Percentiles rank a stretch among this genome's conserved stretches.
Conservation (phyloP, 2,888 invertebrate genomes). For the Drosophila aldrichi region DNA sequence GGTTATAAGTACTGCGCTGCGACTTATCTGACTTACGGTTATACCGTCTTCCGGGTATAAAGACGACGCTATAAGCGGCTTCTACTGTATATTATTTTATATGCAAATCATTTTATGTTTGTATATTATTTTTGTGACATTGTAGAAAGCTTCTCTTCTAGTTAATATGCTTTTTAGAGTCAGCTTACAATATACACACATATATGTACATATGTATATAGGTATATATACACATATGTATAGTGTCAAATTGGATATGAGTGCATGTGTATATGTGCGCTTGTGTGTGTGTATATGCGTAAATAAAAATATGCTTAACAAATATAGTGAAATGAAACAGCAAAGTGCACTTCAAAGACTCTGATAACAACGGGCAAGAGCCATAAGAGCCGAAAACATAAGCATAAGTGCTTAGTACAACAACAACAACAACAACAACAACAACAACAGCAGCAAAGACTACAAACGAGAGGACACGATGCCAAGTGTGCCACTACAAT, state of each 20-base stretch:
- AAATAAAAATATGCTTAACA: constrained; percentile 74
- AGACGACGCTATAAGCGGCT: too few relatives aligned
- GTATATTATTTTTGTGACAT: background rate
- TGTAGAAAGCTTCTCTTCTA: background rate
- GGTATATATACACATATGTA: background rate
- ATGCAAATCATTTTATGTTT: background rate
- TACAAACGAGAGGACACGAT: constrained; percentile 28
- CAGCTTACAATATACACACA: constrained; percentile 3
- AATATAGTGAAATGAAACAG: constrained; percentile 80
- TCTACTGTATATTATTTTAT: background rate
- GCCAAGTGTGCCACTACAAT: constrained; percentile 71
- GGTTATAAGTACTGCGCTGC: too few relatives aligned
- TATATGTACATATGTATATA: background rate
- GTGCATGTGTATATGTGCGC: constrained; percentile 11
- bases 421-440: constrained; percentile 38
- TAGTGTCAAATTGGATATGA: constrained; percentile 14
- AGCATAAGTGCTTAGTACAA: constrained; percentile 65
- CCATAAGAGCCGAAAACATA: constrained; percentile 70
- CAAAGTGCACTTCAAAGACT: constrained; percentile 80
- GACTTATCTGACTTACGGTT: too few relatives aligned
- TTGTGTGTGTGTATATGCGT: constrained; percentile 25
- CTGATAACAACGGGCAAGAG: constrained; percentile 55
- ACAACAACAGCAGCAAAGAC: constrained; percentile 17
- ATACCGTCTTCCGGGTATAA: too few relatives aligned
- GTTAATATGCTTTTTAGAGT: background rate